These are phyloP conservation scores for Rhabdophis nuchalis DNA, from an alignment of 2,797 vertebrate species.

Conservation along the genomic window DNA sequence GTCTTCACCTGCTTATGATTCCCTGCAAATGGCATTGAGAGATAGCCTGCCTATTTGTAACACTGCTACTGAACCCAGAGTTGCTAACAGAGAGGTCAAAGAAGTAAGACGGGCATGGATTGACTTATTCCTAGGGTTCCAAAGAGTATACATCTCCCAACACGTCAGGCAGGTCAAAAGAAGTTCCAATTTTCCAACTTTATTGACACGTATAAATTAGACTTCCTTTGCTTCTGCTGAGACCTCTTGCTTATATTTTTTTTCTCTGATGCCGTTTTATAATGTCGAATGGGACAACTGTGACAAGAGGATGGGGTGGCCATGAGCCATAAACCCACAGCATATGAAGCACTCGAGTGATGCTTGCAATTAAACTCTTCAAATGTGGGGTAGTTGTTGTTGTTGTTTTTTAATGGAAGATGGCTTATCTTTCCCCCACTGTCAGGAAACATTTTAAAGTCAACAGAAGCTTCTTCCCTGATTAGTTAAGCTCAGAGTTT, in stretches of 20 bases:
- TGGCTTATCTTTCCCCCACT: neutral
- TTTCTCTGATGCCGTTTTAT: neutral
- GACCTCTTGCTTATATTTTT: neutral
- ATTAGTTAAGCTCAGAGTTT: neutral
- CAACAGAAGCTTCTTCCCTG: neutral
- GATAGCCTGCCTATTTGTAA: too few species aligned
- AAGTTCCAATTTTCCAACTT: neutral
- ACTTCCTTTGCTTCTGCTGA: neutral
- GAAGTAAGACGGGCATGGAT: neutral
- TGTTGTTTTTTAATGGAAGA: neutral
- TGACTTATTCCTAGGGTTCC: neutral
- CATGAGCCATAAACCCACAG: neutral
- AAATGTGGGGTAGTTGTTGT: neutral
- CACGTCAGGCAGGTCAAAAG: neutral
- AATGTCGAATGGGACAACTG: neutral
- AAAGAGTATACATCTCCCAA: neutral
- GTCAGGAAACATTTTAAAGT: neutral
- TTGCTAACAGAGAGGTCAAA: too few species aligned
- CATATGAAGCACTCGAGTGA: neutral
- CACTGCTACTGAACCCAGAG: too few species aligned
- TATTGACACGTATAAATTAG: neutral
- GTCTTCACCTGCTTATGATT: too few species aligned
- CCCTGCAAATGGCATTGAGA: too few species aligned
- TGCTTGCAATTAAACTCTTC: neutral
- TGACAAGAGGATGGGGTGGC: neutral